Evolutionary conservation across 1,140 invertebrate genomes (phyloP), one percentile per base, ranked within the genome.

Genomic region (Drosophila kurseongensis): DNA sequence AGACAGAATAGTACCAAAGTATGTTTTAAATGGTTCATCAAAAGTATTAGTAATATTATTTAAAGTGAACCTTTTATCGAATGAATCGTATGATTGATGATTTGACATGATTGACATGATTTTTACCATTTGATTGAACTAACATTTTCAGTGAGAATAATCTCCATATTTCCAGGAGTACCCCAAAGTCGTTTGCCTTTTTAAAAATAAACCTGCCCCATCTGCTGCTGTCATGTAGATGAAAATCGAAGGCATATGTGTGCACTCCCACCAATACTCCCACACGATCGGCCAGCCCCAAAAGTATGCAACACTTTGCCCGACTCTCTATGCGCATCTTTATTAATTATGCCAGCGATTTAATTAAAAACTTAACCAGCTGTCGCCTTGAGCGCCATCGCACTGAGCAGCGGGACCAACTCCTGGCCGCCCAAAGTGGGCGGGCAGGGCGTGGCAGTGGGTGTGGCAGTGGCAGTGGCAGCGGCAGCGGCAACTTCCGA

Each of bases 351-450:
- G 58, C 54, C 74, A 74, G 74, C 68, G 59, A 75, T 86, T 85
- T 73, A 81, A 83, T 82, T 82, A 75, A 83, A 76, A 76, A 52
- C 66, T 58, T 83, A 90, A 75, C 86, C 86, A 60, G 55, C 73
- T 80, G 86, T 54, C 59, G 73, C 60, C 73, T 86, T 90, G 6
- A 90, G 76, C 52, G 45, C 69, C 16, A 50, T 27, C 4, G 63
- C 73, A 61, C 76, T 86, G 35, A 90, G 54, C 62, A 90, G 44
- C 10, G 86, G 86, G 5, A 54, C 62, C 13, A 50, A 12, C 10
- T 63, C 51, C 32, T 84, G 68, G 63, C 67, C 75, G 14, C 60
- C 60, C 14, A 8, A 16, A 32, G 27, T 0, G 35, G 66, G 63
- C 66, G 65, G 63, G 27, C 72, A 68, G 35, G 66, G 58, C 35